Evolutionary conservation across 2,797 vertebrate species (phyloP).

Genomic region (Acipenser oxyrinchus): DNA sequence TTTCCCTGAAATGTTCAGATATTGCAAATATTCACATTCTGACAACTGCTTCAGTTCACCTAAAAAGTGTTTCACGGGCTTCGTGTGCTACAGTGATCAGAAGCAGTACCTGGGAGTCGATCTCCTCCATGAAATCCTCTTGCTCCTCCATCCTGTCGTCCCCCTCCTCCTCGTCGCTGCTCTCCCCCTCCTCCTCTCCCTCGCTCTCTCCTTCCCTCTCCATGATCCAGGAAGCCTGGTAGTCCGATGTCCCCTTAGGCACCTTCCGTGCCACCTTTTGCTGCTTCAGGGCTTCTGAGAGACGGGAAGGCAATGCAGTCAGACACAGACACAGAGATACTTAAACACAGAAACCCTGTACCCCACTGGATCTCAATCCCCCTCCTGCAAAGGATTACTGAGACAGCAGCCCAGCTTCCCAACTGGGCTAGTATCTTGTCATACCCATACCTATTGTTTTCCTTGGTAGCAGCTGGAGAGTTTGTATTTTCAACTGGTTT

Average conservation of each 20-base stretch:
- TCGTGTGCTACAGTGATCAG: too few species aligned
- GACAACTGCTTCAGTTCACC: neutral
- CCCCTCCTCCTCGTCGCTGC: slow-evolving; percentile 43
- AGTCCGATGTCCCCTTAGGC: slow-evolving; percentile 88
- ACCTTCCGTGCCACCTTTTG: slow-evolving; percentile 72
- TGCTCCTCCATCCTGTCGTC: slow-evolving; percentile 57
- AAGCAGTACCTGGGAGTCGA: slow-evolving; percentile 48
- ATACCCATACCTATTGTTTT: too few species aligned
- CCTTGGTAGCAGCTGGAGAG: too few species aligned
- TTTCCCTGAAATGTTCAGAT: neutral
- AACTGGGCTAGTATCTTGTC: too few species aligned
- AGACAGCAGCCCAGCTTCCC: too few species aligned
- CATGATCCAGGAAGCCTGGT: slow-evolving; percentile 91
- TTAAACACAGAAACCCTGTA: too few species aligned
- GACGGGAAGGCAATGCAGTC: neutral
- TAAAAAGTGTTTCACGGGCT: too few species aligned
- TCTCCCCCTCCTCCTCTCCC: slow-evolving; percentile 42
- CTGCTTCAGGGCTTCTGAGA: slow-evolving; percentile 63
- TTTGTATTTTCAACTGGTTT: neutral
- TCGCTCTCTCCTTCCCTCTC: slow-evolving; percentile 57
- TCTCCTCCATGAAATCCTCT: slow-evolving; percentile 36
- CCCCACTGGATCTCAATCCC: too few species aligned
- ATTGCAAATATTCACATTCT: slow-evolving; percentile 35
- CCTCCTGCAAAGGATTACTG: too few species aligned
- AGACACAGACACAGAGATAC: too few species aligned